A percentile compares a stretch with the other conserved stretches of the same genome.
These are phyloP conservation scores for Tiphia femorata DNA, from an alignment of 2,888 invertebrate genomes.

Conservation along the genomic window DNA sequence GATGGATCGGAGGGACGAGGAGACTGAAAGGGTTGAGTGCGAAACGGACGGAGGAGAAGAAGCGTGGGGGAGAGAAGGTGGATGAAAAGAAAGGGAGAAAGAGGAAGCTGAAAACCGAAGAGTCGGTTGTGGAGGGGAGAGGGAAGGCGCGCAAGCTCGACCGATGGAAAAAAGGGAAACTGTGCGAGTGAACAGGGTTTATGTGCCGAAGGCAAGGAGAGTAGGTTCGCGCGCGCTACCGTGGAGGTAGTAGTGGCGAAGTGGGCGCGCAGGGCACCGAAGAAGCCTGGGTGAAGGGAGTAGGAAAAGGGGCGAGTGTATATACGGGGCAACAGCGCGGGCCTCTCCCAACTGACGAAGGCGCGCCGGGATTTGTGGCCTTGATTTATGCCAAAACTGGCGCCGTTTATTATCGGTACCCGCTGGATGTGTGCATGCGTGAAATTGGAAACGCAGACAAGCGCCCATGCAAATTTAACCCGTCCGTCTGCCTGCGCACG, in stretches of 20 bases:
- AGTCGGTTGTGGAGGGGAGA: too few relatives aligned
- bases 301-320: too few relatives aligned
- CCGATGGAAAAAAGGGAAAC: not conserved
- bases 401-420: conserved; percentile 47
- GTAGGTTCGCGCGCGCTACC: too few relatives aligned
- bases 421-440: conserved; percentile 62
- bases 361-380: conserved; percentile 46
- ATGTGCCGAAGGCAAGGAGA: too few relatives aligned
- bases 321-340: not conserved
- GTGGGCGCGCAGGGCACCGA: too few relatives aligned
- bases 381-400: conserved; percentile 64
- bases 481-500: conserved; percentile 52
- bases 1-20: not conserved
- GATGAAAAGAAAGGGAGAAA: not conserved
- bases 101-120: conserved; percentile 33
- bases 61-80: conserved; percentile 4
- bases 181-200: not conserved
- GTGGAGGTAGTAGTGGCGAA: too few relatives aligned
- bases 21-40: not conserved
- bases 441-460: conserved; percentile 66
- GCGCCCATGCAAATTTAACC: conserved; percentile 64
- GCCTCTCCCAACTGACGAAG: conserved; percentile 12
- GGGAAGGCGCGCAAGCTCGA: too few relatives aligned
- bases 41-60: not conserved
- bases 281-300: too few relatives aligned